These are phyloP conservation scores for Trichosurus vulpecula DNA, from an alignment of 2,797 vertebrate genomes.

Conservation along the genomic window DNA sequence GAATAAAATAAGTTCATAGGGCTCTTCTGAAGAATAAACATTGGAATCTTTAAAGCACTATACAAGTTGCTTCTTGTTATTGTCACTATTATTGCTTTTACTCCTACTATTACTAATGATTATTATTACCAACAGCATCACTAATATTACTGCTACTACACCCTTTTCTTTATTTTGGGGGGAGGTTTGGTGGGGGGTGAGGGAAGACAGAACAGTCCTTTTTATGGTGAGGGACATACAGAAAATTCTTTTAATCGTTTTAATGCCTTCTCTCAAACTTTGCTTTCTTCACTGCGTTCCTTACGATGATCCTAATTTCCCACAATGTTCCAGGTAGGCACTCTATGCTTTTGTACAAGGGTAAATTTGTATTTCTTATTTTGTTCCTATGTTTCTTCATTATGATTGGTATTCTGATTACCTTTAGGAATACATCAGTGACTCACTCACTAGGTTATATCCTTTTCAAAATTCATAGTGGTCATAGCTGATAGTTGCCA, in stretches of 20 bases:
- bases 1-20: neutral
- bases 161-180: neutral
- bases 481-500: neutral
- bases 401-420: neutral
- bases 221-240: neutral
- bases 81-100: neutral
- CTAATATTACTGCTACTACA: neutral
- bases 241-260: neutral
- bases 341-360: neutral
- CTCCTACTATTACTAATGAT: neutral
- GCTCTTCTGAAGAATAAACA: neutral
- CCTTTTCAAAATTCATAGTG: neutral
- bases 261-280: neutral
- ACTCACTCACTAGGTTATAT: neutral
- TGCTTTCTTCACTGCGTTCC: neutral
- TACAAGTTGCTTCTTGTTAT: neutral
- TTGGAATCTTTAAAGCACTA: neutral
- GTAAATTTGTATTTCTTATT: neutral
- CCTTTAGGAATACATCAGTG: neutral
- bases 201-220: neutral
- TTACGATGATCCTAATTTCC: neutral
- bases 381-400: neutral
- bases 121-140: neutral
- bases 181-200: no score
- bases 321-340: neutral